Evolutionary conservation across 2,797 vertebrate species (phyloP).

Genomic region (Phalanger gymnotis): DNA sequence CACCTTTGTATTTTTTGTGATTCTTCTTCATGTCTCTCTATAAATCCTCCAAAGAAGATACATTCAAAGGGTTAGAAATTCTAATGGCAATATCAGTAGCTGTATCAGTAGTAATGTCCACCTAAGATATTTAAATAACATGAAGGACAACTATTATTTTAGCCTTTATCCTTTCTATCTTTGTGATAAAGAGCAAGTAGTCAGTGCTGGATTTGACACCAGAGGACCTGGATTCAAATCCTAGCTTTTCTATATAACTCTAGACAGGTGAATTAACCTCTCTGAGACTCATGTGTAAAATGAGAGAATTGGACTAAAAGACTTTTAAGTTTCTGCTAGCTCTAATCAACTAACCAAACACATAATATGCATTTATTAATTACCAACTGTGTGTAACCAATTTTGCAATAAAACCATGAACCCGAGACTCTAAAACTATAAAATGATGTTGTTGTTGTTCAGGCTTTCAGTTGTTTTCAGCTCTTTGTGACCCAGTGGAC

Average conservation of each 20-base stretch:
- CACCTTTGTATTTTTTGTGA: neutral
- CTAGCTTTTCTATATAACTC: neutral
- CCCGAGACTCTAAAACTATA: neutral
- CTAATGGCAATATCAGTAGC: neutral
- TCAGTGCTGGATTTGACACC: neutral
- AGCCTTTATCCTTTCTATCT: neutral
- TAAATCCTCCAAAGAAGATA: neutral
- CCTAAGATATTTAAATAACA: neutral
- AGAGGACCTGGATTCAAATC: neutral
- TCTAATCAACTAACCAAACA: neutral
- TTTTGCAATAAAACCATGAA: neutral
- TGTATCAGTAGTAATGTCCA: neutral
- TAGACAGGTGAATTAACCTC: neutral
- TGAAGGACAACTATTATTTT: neutral
- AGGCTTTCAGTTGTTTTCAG: neutral
- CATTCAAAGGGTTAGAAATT: neutral
- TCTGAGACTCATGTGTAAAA: neutral
- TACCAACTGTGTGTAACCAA: neutral
- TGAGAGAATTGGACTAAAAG: too few relatives aligned
- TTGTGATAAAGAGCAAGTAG: neutral
- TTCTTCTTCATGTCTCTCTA: neutral
- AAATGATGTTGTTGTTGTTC: too few relatives aligned
- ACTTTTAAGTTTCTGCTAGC: neutral
- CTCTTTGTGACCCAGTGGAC: neutral
- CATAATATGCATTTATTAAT: neutral